These are phyloP conservation scores for Pedionomus torquatus DNA, from an alignment of 2,113 vertebrate genomes.

Conservation along the genomic window DNA sequence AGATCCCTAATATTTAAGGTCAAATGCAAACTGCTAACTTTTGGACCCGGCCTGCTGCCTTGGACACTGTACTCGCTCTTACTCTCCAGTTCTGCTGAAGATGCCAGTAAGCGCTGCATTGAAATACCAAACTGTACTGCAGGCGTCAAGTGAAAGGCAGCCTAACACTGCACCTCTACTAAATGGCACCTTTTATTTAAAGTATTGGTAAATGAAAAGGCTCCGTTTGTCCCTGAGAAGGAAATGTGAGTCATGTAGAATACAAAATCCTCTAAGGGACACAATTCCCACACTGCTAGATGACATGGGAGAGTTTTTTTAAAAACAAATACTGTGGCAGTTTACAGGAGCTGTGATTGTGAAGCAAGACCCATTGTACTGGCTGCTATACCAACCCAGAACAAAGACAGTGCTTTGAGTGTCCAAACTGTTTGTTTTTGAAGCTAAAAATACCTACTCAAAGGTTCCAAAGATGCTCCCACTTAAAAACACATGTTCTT, in stretches of 20 bases:
- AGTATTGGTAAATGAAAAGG: neutral
- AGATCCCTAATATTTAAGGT: neutral
- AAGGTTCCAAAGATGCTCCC: neutral
- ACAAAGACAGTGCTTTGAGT: neutral
- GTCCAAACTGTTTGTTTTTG: neutral
- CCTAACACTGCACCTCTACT: neutral
- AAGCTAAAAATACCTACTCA: conserved; percentile 20
- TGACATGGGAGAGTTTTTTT: neutral
- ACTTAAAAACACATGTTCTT: conserved; percentile 1
- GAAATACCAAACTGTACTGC: neutral
- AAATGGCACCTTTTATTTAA: neutral
- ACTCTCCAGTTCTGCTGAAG: neutral
- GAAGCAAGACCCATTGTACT: neutral
- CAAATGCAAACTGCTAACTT: neutral
- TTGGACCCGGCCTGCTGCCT: neutral
- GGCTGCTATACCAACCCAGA: neutral
- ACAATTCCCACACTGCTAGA: neutral
- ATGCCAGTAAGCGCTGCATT: neutral
- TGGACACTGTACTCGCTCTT: neutral
- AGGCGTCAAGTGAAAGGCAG: neutral
- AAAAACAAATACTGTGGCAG: neutral
- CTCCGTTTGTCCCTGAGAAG: neutral
- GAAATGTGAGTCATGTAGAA: neutral
- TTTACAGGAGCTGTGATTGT: neutral
- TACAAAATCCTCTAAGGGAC: neutral